Evolutionary conservation across 1,140 invertebrate genomes (phyloP).

Genomic region (Tenebrio molitor): DNA sequence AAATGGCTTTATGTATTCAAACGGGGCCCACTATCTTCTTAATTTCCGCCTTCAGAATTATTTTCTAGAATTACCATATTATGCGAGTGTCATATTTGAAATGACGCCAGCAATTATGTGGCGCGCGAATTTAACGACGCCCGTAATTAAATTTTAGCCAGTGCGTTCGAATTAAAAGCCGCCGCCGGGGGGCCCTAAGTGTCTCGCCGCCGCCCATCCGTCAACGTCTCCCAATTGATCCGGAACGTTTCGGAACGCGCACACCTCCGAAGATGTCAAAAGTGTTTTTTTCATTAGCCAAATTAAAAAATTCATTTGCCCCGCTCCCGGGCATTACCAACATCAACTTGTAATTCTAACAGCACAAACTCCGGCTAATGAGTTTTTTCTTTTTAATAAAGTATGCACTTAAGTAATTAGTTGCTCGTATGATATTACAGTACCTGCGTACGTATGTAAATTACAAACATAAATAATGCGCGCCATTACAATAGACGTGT

Average conservation of each 20-base stretch:
- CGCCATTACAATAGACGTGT: slow-evolving; percentile 31
- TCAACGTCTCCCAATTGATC: slow-evolving; percentile 35
- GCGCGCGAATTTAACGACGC: slow-evolving; percentile 36
- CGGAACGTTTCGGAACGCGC: background rate
- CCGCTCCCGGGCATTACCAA: background rate
- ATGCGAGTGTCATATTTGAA: slow-evolving; percentile 50
- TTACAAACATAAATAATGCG: slow-evolving; percentile 38
- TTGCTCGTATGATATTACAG: slow-evolving; percentile 41
- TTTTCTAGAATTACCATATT: slow-evolving; percentile 56
- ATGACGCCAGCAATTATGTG: slow-evolving; percentile 44
- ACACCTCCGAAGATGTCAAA: background rate
- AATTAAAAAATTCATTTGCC: slow-evolving; percentile 30
- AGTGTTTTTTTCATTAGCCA: slow-evolving; percentile 20
- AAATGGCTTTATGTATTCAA: slow-evolving; percentile 55
- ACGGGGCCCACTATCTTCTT: slow-evolving; percentile 51
- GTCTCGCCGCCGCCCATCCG: slow-evolving; percentile 9
- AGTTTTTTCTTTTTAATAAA: slow-evolving; percentile 45
- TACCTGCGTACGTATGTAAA: slow-evolving; percentile 30
- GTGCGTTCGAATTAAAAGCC: slow-evolving; percentile 35
- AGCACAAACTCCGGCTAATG: slow-evolving; percentile 37
- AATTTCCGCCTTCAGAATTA: slow-evolving; percentile 56
- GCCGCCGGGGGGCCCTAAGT: slow-evolving; percentile 7
- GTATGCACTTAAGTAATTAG: slow-evolving; percentile 42
- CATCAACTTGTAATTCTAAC: slow-evolving; percentile 41
- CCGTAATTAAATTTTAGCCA: slow-evolving; percentile 46